Evolutionary conservation across 2,797 vertebrate species (phyloP).

Genomic region (Ptychobarbus kaznakovi): DNA sequence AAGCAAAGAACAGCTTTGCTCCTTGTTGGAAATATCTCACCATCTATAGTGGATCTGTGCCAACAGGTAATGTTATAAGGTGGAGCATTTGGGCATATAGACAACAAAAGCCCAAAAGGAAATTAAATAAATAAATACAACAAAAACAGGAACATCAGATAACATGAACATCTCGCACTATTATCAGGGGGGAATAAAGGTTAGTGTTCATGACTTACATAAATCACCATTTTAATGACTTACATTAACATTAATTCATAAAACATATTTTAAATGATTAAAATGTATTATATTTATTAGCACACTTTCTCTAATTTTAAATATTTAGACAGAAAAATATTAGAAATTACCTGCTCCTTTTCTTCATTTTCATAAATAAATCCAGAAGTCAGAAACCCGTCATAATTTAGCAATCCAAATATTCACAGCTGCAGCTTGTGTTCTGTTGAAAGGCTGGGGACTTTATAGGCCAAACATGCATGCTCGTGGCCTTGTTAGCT

Average conservation of each 20-base stretch:
- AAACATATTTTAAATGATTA: not conserved
- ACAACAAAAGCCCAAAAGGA: not conserved
- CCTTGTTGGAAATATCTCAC: conserved; percentile 59
- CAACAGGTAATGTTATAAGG: conserved; percentile 13
- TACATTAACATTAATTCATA: not conserved
- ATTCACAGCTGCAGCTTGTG: conserved; percentile 9
- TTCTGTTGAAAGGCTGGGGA: not conserved
- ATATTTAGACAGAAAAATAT: not conserved
- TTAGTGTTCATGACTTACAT: not conserved
- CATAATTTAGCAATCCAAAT: not conserved
- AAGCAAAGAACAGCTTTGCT: conserved; percentile 45
- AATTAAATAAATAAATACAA: not conserved
- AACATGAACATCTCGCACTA: not conserved
- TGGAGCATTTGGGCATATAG: not conserved
- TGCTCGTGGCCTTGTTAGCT: conserved; percentile 25
- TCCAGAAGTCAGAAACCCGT: conserved; percentile 5
- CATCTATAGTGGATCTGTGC: conserved; percentile 38
- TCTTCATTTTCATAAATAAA: conserved; percentile 17
- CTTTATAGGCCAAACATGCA: conserved; percentile 21
- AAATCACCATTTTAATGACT: not conserved
- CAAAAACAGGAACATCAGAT: not conserved
- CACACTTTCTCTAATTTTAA: not conserved
- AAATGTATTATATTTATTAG: not conserved
- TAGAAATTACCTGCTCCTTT: conserved; percentile 35
- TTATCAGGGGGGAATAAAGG: not conserved